A percentile compares a stretch with the other conserved stretches of the same genome.
Conservation (phyloP, 2,888 invertebrate species). For the Drosophila subquinaria region DNA sequence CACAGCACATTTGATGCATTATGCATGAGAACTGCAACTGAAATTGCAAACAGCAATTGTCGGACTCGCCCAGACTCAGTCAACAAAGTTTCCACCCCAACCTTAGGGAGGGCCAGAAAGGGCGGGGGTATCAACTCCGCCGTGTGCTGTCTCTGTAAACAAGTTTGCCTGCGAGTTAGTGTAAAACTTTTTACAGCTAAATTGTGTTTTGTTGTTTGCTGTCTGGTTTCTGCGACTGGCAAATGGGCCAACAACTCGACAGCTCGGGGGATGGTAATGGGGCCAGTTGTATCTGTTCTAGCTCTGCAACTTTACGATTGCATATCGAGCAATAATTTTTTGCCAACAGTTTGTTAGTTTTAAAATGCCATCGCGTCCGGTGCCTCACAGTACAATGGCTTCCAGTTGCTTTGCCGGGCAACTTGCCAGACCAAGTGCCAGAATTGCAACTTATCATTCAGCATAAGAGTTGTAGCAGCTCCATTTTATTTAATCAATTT, state of each 20-base stretch:
- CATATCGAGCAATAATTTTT: conserved; percentile 31
- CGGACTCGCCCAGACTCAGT: conserved; percentile 34
- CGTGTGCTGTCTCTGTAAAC: conserved; percentile 51
- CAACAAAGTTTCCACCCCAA: conserved; percentile 19
- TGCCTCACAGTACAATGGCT: conserved; percentile 30
- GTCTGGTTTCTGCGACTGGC: conserved; percentile 57
- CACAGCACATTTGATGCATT: conserved; percentile 60
- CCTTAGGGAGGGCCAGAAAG: not conserved
- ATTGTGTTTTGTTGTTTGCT: conserved; percentile 59
- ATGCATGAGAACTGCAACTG: conserved; percentile 62
- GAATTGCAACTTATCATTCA: conserved; percentile 17
- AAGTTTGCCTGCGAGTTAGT: conserved; percentile 58
- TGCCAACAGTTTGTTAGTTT: conserved; percentile 32
- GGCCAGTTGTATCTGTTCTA: conserved; percentile 14
- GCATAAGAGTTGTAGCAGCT: conserved; percentile 50
- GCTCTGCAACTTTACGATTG: conserved; percentile 42
- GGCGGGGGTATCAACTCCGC: conserved; percentile 1
- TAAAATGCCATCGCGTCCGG: conserved; percentile 34
- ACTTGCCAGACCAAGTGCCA: conserved; percentile 37
- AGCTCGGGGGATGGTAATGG: not conserved
- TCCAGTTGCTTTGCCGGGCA: conserved; percentile 24
- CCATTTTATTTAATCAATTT: conserved; percentile 48
- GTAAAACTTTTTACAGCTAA: conserved; percentile 60
- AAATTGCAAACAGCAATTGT: conserved; percentile 57
- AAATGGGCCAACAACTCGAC: conserved; percentile 52